A percentile compares a stretch with the other conserved stretches of the same genome.
These are phyloP conservation scores for Grammomys dolichurus DNA, from an alignment of 2,113 vertebrate species.

Conservation along the genomic window DNA sequence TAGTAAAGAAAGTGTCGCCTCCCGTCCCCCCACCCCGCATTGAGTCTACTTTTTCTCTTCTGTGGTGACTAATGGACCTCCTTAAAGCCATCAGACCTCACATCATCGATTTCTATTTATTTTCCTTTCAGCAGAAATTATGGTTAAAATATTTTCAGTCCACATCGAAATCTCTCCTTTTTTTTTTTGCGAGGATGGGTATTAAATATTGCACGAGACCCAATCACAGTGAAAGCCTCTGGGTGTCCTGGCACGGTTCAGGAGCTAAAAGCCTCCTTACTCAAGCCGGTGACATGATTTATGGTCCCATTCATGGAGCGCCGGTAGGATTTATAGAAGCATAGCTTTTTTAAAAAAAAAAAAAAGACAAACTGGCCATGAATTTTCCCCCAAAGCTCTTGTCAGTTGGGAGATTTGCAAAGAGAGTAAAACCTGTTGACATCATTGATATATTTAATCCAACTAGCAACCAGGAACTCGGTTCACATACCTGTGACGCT, in stretches of 20 bases:
- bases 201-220: conserved; percentile 68
- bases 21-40: not conserved
- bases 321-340: conserved; percentile 43
- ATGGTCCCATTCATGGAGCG: conserved; percentile 11
- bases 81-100: conserved; percentile 34
- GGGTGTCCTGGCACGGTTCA: conserved; percentile 31
- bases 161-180: conserved; percentile 9
- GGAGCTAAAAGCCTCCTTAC: conserved; percentile 73
- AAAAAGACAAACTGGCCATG: conserved; percentile 55
- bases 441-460: conserved; percentile 34
- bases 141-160: conserved; percentile 45
- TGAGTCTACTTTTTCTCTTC: not conserved
- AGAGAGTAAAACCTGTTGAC: conserved; percentile 26
- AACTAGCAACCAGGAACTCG: not conserved
- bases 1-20: conserved; percentile 32
- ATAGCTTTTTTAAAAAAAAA: conserved; percentile 8
- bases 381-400: conserved; percentile 53
- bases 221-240: conserved; percentile 67
- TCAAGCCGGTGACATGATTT: conserved; percentile 77
- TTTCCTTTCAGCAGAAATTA: conserved; percentile 50
- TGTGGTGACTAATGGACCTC: conserved; percentile 54
- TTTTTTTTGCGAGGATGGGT: not conserved
- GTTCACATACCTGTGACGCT: not conserved
- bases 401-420: conserved; percentile 64
- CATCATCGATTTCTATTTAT: conserved; percentile 57